Evolutionary conservation across 1,140 invertebrate genomes (phyloP), one percentile per base, ranked within the genome.

Genomic region (Popillia japonica): DNA sequence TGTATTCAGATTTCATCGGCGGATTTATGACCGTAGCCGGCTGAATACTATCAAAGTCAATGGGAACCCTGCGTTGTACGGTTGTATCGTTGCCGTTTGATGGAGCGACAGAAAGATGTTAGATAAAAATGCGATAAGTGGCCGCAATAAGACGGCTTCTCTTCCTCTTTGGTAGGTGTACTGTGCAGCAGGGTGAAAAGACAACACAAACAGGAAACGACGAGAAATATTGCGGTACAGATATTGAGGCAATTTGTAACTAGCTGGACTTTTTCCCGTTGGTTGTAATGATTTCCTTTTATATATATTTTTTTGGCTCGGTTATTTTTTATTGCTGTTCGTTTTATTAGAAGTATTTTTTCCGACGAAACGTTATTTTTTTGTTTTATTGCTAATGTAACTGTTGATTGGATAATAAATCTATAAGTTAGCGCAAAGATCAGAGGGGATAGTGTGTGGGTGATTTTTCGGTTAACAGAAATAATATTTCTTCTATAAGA

Each of bases 211-310:
- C 48, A 14, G 48, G 48, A 55, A 55, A 55, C 48, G 48, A 55
- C 14, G 48, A 17, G 48, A 55, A 55, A 55, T 55, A 55, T 55
- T 55, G 17, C 48, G 48, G 48, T 17, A 7, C 48, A 55, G 48
- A 55, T 55, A 55, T 55, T 55, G 48, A 55, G 48, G 48, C 48
- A 55, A 55, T 55, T 55, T 55, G 48, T 55, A 55, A 55, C 48
- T 14, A 3, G 14, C 14, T 55, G 48, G 48, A 55, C 48, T 55
- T 55, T 34, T 55, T 55, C 48, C 48, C 14, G 48, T 55, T 55
- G 17, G 48, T 55, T 55, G 17, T 55, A 55, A 55, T n/a, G 48
- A 55, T 55, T 55, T 55, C 7, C 48, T 55, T 55, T 55, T 55
- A 17, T 55, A 55, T 7, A 6, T 55, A n/a, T 34, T 34, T 34